Conservation (phyloP, 2,888 invertebrate genomes). For the Protodeltote pygarga region DNA sequence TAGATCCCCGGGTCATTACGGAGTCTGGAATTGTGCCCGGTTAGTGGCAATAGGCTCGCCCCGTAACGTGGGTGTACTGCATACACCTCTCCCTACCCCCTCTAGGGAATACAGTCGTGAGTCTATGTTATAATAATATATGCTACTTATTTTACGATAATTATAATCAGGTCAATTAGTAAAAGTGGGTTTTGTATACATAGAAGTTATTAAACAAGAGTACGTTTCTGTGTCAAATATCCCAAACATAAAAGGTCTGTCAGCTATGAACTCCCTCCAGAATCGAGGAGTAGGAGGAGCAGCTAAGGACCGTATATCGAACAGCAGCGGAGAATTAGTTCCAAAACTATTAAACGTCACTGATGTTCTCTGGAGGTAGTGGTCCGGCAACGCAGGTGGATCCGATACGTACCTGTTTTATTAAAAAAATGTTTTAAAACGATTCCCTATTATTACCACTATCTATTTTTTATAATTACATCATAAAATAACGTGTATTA, state of each 20-base stretch:
- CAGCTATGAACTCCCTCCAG: slow-evolving; percentile 34
- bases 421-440: too few relatives aligned
- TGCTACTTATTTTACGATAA: too few relatives aligned
- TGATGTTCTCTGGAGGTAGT: slow-evolving; percentile 35
- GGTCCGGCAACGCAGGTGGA: slow-evolving; percentile 33
- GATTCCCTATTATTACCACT: too few relatives aligned
- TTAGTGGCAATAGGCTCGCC: too few relatives aligned
- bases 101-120: too few relatives aligned
- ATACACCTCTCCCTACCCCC: too few relatives aligned
- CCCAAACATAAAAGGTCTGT: slow-evolving; percentile 27
- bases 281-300: neutral
- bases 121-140: too few relatives aligned
- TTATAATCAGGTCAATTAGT: slow-evolving; percentile 5
- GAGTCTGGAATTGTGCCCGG: too few relatives aligned
- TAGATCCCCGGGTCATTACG: too few relatives aligned
- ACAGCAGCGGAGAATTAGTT: slow-evolving; percentile 9
- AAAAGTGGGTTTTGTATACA: slow-evolving; percentile 31
- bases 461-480: too few relatives aligned
- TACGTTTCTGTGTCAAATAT: slow-evolving; percentile 26
- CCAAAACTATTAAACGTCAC: slow-evolving; percentile 27
- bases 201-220: neutral
- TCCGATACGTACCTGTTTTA: slow-evolving; percentile 32
- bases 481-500: too few relatives aligned
- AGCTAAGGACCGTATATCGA: neutral
- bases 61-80: too few relatives aligned